Base-by-base conservation (phyloP, 2,888 invertebrate genomes). In the Caenorhabditis zanzibari region DNA sequence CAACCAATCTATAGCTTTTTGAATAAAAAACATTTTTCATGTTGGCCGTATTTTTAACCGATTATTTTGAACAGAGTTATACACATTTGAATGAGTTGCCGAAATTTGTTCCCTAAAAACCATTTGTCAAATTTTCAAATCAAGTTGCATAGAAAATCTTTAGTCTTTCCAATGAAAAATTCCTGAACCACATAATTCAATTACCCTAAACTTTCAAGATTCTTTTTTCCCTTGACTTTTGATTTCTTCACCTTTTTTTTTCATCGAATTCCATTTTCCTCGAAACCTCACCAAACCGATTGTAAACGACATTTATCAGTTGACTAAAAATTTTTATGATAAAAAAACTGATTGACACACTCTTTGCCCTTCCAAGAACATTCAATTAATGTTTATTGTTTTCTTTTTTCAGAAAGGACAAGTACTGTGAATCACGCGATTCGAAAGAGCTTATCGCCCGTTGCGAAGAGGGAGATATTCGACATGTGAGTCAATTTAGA, bases 391-490 rank as follows among this genome's bases (percentile, higher is more conserved):
- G 10, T 38, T 38, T 2, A 14, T n/a, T 28, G 0, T 64, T 68
- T 58, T 28, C 10, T n/a, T 16, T 61, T 74, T 85, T 56, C 82
- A 84, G 85, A 76, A 76, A 69, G 28, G 87, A 87, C 58, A 82
- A 75, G 49, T 88, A 82, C 63, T 84, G 84, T 24, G 82, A 81
- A 16, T 86, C 89, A 41, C 87, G 85, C 68, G 89, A 90, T 58
- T 87, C 87, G 49, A 88, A 90, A 72, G 89, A 90, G 64, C 82
- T 90, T 54, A 90, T 90, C 47, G 72, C 80, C 10, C 74, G 82
- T 24, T 82, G 86, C 28, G 86, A 89, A 49, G 84, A 88, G 44
- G 84, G 83, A 19, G 79, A 85, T 54, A 76, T 84, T 35, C 81
- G 74, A 76, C 84, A 84, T 61, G 84, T 84, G 54, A 61, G 84